A percentile compares a stretch with the other conserved stretches of the same genome.
Conservation (phyloP, 2,888 invertebrate species). For the Ceratothoa steindachneri region DNA sequence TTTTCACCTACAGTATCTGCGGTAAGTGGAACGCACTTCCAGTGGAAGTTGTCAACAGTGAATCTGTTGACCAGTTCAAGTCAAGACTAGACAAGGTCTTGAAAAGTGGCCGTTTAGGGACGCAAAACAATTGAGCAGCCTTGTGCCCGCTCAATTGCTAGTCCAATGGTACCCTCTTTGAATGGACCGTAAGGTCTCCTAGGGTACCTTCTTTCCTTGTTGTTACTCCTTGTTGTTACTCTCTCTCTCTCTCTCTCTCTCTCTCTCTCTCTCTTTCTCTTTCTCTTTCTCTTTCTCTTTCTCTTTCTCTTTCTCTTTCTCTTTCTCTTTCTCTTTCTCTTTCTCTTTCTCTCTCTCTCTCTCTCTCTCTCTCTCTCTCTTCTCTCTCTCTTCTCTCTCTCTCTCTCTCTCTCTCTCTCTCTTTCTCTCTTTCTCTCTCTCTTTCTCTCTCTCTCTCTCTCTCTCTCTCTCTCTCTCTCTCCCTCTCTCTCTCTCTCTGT, state of each 20-base stretch:
- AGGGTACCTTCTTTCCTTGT: no score
- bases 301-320: not conserved
- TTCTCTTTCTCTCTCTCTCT: not conserved
- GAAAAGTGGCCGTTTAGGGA: no score
- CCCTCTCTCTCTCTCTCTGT: not conserved
- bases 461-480: not conserved
- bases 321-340: not conserved
- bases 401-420: not conserved
- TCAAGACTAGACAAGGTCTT: no score
- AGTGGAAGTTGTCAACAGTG: no score
- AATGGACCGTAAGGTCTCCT: no score
- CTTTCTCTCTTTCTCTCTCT: not conserved
- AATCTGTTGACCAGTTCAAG: no score
- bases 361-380: not conserved
- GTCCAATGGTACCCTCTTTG: no score
- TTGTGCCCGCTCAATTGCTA: no score
- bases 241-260: not conserved
- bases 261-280: not conserved
- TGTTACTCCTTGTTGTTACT: no score
- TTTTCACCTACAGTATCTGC: no score
- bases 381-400: not conserved
- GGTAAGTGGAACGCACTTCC: no score
- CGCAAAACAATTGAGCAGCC: no score
- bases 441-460: not conserved
- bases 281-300: not conserved